Evolutionary conservation across 2,888 invertebrate species (phyloP), one percentile per base, ranked within the genome.

Genomic region (Eristalinus sepulchralis): DNA sequence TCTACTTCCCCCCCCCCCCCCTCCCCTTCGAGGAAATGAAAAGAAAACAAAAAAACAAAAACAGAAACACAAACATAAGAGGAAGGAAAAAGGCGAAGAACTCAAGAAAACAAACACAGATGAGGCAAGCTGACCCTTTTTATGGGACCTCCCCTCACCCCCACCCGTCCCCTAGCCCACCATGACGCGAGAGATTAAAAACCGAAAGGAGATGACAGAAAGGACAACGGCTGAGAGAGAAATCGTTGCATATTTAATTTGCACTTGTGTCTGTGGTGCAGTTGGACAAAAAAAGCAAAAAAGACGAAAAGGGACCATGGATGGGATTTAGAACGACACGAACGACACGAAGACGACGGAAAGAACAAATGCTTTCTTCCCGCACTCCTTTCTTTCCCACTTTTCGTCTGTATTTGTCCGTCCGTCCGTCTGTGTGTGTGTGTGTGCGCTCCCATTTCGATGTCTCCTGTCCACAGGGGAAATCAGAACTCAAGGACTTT

Each of bases 201-300:
- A 1, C 47, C 17, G 47, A 47, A 47, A 17, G 47, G 47, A 47
- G 17, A n/a, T 17, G 47, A 47, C 47, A 47, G 9, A 47, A 47
- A 47, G 17, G 47, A 47, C 47, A 17, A 47, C 4, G 47, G 47
- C 47, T 1, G 47, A 47, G 47, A 47, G 17, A 8, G 17, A 77
- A 78, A 82, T 82, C 82, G 82, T 77, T 82, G 77, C 82, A 77
- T 85, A 85, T 82, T 85, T 82, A 77, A 85, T 85, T 85, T 85
- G 82, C 85, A 81, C 85, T 85, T 81, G 72, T 59, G 67, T 72
- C 77, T 68, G 53, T 17, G 72, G 68, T 55, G 67, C 63, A 71
- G 62, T 34, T n/a, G 47, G 47, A 17, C 47, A 47, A 17, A n/a
- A 17, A 17, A 47, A 6, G 3, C 13, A 17, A 5, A 4, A 39